Evolutionary conservation across 2,113 vertebrate species (phyloP).

Genomic region (Phainopepla nitens): DNA sequence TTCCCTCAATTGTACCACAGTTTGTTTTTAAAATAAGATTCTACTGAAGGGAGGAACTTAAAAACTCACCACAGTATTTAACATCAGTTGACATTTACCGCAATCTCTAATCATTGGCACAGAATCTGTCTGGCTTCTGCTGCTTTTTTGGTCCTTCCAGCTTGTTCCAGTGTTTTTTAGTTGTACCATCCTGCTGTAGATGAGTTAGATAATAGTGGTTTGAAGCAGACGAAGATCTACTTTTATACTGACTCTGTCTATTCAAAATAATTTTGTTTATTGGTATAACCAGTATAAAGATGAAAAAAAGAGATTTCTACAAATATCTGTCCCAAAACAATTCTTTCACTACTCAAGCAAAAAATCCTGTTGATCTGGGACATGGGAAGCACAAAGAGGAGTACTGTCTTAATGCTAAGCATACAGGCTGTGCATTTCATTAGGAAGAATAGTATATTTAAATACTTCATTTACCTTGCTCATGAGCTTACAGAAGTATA

Average conservation of each 20-base stretch:
- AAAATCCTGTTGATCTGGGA: background rate
- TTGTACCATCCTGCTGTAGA: conserved; percentile 45
- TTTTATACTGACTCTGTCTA: background rate
- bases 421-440: background rate
- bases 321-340: background rate
- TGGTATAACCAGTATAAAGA: background rate
- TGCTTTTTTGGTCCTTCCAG: conserved; percentile 58
- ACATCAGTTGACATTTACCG: conserved; percentile 67
- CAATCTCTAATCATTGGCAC: conserved; percentile 67
- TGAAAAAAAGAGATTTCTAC: background rate
- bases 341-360: background rate
- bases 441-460: background rate
- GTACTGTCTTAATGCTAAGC: background rate
- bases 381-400: background rate
- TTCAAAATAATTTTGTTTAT: conserved; percentile 11
- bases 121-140: conserved; percentile 58
- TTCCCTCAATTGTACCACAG: conserved; percentile 65
- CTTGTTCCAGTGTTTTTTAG: conserved; percentile 48
- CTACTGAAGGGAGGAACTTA: conserved; percentile 55
- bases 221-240: background rate
- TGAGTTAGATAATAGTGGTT: conserved; percentile 21
- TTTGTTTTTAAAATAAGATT: conserved; percentile 59
- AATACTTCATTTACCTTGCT: background rate
- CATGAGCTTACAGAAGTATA: background rate
- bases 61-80: conserved; percentile 60